Conservation (phyloP, 2,888 invertebrate genomes). For the Maniola hyperantus region DNA sequence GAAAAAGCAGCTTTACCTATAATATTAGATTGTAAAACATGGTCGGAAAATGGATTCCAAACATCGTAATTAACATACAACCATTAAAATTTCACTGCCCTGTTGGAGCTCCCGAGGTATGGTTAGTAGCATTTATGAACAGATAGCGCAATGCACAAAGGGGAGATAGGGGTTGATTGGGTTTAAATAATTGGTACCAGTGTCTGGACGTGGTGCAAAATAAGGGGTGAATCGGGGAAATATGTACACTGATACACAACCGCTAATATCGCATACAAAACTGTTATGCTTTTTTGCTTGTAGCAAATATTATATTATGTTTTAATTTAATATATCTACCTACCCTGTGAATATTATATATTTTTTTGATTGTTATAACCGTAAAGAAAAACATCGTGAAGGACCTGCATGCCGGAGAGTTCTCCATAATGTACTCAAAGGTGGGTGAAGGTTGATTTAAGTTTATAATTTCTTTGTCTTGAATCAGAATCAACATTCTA, state of each 20-base stretch:
- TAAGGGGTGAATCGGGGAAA: conserved; percentile 6
- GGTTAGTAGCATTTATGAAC: conserved; percentile 21
- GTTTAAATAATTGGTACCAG: conserved; percentile 48
- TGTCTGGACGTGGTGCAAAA: conserved; percentile 34
- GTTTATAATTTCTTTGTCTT: too few species aligned
- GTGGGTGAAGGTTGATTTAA: too few species aligned
- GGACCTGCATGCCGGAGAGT: too few species aligned
- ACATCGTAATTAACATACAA: conserved; percentile 5
- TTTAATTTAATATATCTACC: too few species aligned
- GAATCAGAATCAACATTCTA: too few species aligned
- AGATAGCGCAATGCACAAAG: conserved; percentile 27
- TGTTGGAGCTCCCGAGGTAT: conserved; percentile 2
- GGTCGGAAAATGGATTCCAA: neutral
- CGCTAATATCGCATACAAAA: neutral
- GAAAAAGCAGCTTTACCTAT: neutral
- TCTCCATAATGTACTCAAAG: too few species aligned
- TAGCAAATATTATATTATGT: too few species aligned
- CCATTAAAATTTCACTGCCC: conserved; percentile 1
- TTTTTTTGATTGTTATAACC: too few species aligned
- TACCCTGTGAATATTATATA: too few species aligned
- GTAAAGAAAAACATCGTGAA: too few species aligned
- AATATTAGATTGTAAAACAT: neutral
- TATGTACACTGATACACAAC: too few species aligned
- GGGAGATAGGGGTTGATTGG: conserved; percentile 42
- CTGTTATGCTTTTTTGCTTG: too few species aligned